These are phyloP conservation scores for Caradrina kadenii DNA, from an alignment of 2,888 invertebrate species.

Conservation along the genomic window DNA sequence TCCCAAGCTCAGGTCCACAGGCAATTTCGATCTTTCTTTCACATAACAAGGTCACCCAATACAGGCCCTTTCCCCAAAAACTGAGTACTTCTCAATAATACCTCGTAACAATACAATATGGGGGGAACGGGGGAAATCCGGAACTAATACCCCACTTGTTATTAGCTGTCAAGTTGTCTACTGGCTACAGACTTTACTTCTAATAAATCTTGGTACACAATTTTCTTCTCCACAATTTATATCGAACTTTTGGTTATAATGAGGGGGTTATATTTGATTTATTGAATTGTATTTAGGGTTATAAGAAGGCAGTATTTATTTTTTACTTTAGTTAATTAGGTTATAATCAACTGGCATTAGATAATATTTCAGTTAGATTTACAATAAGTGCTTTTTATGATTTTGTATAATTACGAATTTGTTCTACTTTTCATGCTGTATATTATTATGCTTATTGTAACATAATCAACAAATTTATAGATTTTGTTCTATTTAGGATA, in stretches of 20 bases:
- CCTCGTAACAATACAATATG: slow-evolving; percentile 60
- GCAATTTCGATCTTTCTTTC: slow-evolving; percentile 10
- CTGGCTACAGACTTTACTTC: slow-evolving; percentile 63
- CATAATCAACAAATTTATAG: no score
- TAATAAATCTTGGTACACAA: slow-evolving; percentile 55
- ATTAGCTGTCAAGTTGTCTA: slow-evolving; percentile 76
- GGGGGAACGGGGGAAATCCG: slow-evolving; percentile 60
- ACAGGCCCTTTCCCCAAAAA: slow-evolving; percentile 11
- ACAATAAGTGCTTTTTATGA: neutral
- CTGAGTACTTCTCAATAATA: slow-evolving; percentile 53
- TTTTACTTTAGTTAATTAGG: no score
- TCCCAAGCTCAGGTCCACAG: neutral
- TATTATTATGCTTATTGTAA: no score
- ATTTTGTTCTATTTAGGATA: no score
- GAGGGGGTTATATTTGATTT: slow-evolving; percentile 46
- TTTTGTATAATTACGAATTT: neutral
- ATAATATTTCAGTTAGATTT: neutral
- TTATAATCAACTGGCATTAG: neutral
- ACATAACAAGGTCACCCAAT: slow-evolving; percentile 32
- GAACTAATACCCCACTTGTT: slow-evolving; percentile 69
- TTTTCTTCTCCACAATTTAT: slow-evolving; percentile 40
- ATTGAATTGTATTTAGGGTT: slow-evolving; percentile 22
- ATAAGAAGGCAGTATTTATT: neutral
- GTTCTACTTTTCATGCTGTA: no score
- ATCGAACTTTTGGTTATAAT: slow-evolving; percentile 46